Conservation (phyloP, 1,140 invertebrate genomes). For the Pseudoatta argentina region DNA sequence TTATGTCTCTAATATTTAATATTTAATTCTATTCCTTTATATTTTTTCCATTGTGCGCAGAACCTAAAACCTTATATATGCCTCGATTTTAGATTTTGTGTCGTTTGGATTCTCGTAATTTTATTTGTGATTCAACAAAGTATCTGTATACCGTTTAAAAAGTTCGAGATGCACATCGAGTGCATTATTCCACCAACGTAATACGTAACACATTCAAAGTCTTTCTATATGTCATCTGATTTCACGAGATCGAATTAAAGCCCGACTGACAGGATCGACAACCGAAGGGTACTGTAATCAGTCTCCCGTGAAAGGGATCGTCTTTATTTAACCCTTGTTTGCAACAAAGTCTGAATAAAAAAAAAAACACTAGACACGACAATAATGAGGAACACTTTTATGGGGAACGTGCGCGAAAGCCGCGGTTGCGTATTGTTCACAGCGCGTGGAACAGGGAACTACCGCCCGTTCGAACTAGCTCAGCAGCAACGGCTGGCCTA, state of each 20-base stretch:
- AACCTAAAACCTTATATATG: no score
- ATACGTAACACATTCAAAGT: neutral
- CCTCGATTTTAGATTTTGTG: no score
- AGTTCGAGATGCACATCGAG: neutral
- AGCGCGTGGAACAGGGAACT: conserved; percentile 41
- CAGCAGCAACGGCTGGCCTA: conserved; percentile 72
- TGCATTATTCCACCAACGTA: neutral
- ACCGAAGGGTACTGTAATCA: neutral
- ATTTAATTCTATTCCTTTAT: no score
- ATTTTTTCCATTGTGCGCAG: no score
- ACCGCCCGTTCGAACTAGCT: conserved; percentile 64
- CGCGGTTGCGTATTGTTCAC: conserved; percentile 42
- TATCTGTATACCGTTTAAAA: neutral
- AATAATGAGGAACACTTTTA: conserved; percentile 70
- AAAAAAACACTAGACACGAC: conserved; percentile 69
- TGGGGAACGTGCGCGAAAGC: conserved; percentile 32
- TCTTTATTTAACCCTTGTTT: conserved; percentile 45
- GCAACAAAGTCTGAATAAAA: conserved; percentile 68
- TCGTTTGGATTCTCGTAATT: neutral
- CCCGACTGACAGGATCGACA: neutral
- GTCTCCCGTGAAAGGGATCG: neutral
- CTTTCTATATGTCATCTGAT: neutral
- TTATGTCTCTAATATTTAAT: no score
- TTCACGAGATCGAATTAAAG: conserved; percentile 4
- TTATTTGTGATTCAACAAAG: neutral